phyloP scores from a whole-genome alignment of 2,888 invertebrate genomes.

The Drosophila gaucha region DNA sequence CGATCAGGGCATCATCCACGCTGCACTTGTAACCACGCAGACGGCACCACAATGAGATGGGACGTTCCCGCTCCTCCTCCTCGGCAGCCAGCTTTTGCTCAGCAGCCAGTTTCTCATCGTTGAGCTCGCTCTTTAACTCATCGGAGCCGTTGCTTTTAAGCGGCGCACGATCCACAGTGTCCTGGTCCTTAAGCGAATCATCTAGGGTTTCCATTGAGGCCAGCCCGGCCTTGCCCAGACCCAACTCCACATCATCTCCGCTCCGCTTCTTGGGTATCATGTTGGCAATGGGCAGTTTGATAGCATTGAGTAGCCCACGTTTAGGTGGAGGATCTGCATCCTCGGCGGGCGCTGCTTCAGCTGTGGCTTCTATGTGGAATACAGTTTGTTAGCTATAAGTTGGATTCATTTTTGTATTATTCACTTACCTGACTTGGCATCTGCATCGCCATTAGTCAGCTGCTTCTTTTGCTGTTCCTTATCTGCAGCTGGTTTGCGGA shows the following conservation, averaged over 20 bases:
- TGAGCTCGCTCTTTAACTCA: slow-evolving; percentile 89
- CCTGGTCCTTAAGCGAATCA: slow-evolving; percentile 88
- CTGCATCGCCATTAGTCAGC: slow-evolving; percentile 80
- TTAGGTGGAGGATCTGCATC: slow-evolving; percentile 81
- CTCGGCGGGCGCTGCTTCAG: slow-evolving; percentile 73
- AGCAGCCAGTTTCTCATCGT: slow-evolving; percentile 84
- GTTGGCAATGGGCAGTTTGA: slow-evolving; percentile 88
- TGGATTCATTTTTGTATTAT: not conserved
- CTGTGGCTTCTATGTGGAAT: slow-evolving; percentile 74
- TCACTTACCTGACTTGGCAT: slow-evolving; percentile 82
- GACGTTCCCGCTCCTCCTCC: slow-evolving; percentile 63
- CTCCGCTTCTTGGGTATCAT: slow-evolving; percentile 86
- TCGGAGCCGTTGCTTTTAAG: slow-evolving; percentile 86
- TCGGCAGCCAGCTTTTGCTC: slow-evolving; percentile 82
- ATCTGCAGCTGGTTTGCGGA: slow-evolving; percentile 85
- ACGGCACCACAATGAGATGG: slow-evolving; percentile 86
- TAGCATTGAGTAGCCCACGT: slow-evolving; percentile 87
- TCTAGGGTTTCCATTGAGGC: slow-evolving; percentile 94
- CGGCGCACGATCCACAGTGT: slow-evolving; percentile 86
- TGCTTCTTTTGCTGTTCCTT: slow-evolving; percentile 80
- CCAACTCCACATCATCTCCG: slow-evolving; percentile 86
- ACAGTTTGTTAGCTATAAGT: not conserved
- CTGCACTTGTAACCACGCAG: slow-evolving; percentile 89
- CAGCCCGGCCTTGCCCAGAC: slow-evolving; percentile 88
- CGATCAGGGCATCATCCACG: slow-evolving; percentile 87